Base-by-base conservation (phyloP, 2,888 invertebrate species). In the Corbicula japonica region DNA sequence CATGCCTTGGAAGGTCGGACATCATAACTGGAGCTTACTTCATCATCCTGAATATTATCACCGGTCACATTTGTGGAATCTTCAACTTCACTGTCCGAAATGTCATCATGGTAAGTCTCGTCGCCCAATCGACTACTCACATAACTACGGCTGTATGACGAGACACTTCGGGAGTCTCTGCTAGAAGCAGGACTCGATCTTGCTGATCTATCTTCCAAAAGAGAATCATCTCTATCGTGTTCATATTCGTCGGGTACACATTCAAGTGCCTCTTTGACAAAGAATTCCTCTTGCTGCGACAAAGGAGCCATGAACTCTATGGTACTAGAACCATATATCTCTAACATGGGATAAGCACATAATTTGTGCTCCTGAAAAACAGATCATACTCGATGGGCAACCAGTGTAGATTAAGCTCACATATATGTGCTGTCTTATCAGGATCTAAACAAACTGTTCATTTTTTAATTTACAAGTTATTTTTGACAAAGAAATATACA, bases 301-400 rank as follows among this genome's bases (percentile, higher is more conserved):
- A 94, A 87, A 0, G 94, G 94, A 5, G 93, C 94, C 87, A 94
- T 89, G 86, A 94, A 94, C 32, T 92, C 85, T 12, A 94, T 94
- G 21, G 82, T 83, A 28, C 89, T 81, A 30, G 90, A 91, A 75
- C 93, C 92, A 83, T 94, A 94, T 10, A 94, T 89, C 85, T 94
- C 94, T 41, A 94, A 83, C 83, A 92, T 91, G 15, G 94, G 94
- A 86, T 94, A 93, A 5, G 94, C 94, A 87, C 94, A 93, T 23
- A 94, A 89, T 66, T 92, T 87, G 50, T 88, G 86, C 34, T 91
- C 90, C 93, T 93, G 86, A 80, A 79, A 69, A 72, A 60, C 21
- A 69, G 35, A 44, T 8, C 46, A 46, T n/a, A 46, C 5, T n/a
- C n/a, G n/a, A n/a, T n/a, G n/a, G n/a, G n/a, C n/a, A n/a, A n/a